Base-by-base conservation (phyloP, 2,888 invertebrate genomes). In the Acronicta psi region DNA sequence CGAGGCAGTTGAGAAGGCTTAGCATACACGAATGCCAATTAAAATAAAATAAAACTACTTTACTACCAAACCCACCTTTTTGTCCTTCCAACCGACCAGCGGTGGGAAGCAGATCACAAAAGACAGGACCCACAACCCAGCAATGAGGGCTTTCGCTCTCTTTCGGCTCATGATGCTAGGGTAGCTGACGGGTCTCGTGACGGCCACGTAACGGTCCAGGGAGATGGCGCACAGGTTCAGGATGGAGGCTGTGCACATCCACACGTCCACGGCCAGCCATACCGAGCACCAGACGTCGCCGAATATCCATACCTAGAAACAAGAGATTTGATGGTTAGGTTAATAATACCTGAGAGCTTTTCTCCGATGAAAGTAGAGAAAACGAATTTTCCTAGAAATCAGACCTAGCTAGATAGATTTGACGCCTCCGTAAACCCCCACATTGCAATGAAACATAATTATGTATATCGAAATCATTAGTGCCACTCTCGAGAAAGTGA, bases 161-260 rank as follows among this genome's bases (percentile, higher is more conserved):
- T 96, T 96, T 75, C 97, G 96, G 79, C 97, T 97, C 97, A 98
- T 97, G 81, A 97, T 97, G 94, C 96, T 97, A 20, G 99, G 99
- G 94, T 99, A 99, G 87, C 97, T 97, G 81, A 99, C 98, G 0
- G 99, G 99, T 53, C 98, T 95, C 38, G 99, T 99, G 63, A 99
- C 99, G 20, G 99, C 99, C 79, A 99, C 97, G 94, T 99, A 99
- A 90, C 99, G 95, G 94, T 98, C 98, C 84, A 99, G 94, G 14
- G 98, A 98, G 85, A 99, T 99, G 79, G 98, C 99, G 87, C 99
- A 99, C 54, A 99, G 95, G 91, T 99, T 99, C 77, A 99, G 95
- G 81, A 99, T 99, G 78, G 98, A 99, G 0, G 99, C 98, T 0
- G 99, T 99, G 93, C 99, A 99, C 97, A 99, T 97, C 98, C 99